Base-by-base conservation (phyloP, 2,113 vertebrate species). In the Passer domesticus region DNA sequence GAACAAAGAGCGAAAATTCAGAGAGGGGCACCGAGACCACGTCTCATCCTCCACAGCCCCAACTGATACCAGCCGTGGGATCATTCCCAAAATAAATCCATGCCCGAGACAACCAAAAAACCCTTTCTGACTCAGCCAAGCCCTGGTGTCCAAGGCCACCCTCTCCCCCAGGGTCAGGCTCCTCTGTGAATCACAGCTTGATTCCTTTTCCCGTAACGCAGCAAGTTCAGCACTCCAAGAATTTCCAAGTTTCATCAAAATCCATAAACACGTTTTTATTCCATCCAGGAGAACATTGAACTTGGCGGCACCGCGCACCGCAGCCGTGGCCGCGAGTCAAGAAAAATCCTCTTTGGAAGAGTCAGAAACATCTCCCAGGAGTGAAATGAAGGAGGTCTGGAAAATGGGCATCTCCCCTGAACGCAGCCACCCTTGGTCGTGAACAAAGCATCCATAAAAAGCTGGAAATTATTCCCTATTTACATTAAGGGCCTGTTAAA, bases 281-380 rank as follows among this genome's bases (percentile, higher is more conserved):
- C 89, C 43, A 10, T 88, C 94, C 97, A 91, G 93, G 78, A 87
- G 94, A 95, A 95, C 90, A 53, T 0, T 77, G 94, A 96, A 80
- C 92, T 89, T 94, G 95, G 96, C 83, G 67, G 88, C 69, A 13
- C 49, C 27, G 22, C 85, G 90, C 49, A 15, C 92, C 91, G 68
- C 96, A 69, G 90, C 3, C 2, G 88, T 90, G 95, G 94, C 90
- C 66, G 1, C 28, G 12, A 83, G 68, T 89, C 94, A 93, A 90
- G 64, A 96, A 91, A 95, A 96, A 97, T 59, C 80, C 88, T 62
- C 72, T 80, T 74, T n/a, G 50, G 82, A 66, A 76, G 90, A 92
- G 82, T 55, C 75, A 14, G 85, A 93, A 92, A 62, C 47, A 31
- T 75, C 74, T 80, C 90, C 59, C 58, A 44, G 60, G 85, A 81